Evolutionary conservation across 2,888 invertebrate species (phyloP), one percentile per base, ranked within the genome.

Genomic region (Galerucella pusilla): DNA sequence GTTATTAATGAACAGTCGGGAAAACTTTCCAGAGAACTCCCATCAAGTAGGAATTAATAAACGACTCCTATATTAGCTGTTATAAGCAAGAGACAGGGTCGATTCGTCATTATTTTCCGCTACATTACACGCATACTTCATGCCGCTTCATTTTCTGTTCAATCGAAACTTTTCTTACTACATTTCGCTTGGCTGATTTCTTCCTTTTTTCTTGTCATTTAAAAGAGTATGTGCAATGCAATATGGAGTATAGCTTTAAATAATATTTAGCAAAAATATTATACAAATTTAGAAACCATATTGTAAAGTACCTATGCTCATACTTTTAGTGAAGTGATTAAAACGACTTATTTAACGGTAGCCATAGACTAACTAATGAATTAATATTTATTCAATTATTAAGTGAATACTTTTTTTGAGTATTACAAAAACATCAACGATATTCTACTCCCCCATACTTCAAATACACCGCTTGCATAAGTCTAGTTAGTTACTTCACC

Each of bases 91-190:
- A 88, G 88, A 87, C 87, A 87, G 88, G 84, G 84, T 88, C 88
- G 88, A 88, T 88, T 88, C 88, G 88, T 88, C 88, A 88, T 88
- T 88, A 88, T 88, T 88, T 88, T 88, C 87, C 87, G 85, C 86
- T 86, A 88, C 88, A 88, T 88, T 88, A 86, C 87, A 85, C 87
- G 85, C 88, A 88, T 88, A 88, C 88, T 88, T 88, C 88, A 87
- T 85, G 87, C 86, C 84, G 85, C 85, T 86, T 86, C 85, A 86
- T 72, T 71, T 45, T 57, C 52, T 25, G 65, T 75, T 77, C 74
- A 75, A 74, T 77, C 77, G 77, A 75, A 77, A 77, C 68, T 77
- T 77, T 73, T 77, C 68, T 59, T 28, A 72, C 72, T 72, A 72
- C 60, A 52, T 72, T 73, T 70, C 72, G 66, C 42, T 69, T 65